Evolutionary conservation across 2,888 invertebrate genomes (phyloP), one percentile per base, ranked within the genome.

Genomic region (Apodemia hepburni): DNA sequence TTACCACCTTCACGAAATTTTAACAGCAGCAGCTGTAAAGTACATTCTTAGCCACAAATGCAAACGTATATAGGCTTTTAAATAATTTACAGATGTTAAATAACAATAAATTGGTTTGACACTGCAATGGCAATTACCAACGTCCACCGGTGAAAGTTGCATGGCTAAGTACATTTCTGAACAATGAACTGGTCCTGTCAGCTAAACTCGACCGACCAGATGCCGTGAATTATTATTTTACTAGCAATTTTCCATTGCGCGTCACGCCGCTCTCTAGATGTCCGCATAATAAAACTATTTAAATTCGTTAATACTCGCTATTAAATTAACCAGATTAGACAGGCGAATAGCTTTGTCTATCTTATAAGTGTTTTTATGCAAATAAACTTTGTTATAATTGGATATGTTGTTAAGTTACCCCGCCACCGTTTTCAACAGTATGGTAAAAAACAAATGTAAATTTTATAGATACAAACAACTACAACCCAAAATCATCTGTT

Each of bases 141-240:
- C 68, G 71, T 71, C 71, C 73, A 72, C 64, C 62, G 77, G 80
- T 79, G 81, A 81, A 81, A 81, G 81, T 77, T 71, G 73, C 72
- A 73, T 75, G 74, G 70, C 73, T 75, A 73, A 74, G 76, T 76
- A 73, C 73, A 72, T 73, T 71, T 75, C 72, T 68, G 74, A 80
- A 80, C 80, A 81, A 78, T 79, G 77, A 81, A 81, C 80, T 79
- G 77, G 80, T 78, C 80, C 77, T 77, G 79, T 76, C 73, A 71
- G 72, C 72, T 72, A 68, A 74, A 75, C 73, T 75, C 70, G 77
- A 73, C 73, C 72, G 71, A 70, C 74, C 70, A 73, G 72, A 73
- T 68, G 68, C 66, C 67, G 73, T 71, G 72, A 77, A 75, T 77
- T 75, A 75, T 75, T 74, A 75, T 75, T 76, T 74, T 71, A 71